Base-by-base conservation (phyloP, 1,140 invertebrate species). In the Brachionus paranguensis region DNA sequence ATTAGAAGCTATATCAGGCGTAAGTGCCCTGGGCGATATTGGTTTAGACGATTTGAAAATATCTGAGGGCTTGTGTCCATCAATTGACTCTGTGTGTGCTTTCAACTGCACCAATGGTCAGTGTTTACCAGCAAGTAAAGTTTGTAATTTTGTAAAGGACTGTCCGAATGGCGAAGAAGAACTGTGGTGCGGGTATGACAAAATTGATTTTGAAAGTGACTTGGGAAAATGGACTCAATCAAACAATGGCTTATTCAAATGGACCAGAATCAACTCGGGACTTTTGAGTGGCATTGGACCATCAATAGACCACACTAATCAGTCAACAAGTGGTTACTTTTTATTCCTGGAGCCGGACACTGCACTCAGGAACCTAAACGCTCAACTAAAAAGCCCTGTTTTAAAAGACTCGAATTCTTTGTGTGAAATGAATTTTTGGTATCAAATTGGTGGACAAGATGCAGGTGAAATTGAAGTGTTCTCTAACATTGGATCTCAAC, bases 101-200 rank as follows among this genome's bases (percentile, higher is more conserved):
- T 68, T 43, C 33, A 60, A 81, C 12, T 84, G 83, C 55, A 83
- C 17, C 24, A 68, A 68, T 29, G 20, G 27, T 45, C n/a, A 60
- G 53, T 87, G 87, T 85, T 70, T 88, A 10, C 45, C 85, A n/a
- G 12, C 45, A 10, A 72, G 74, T 11, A 78, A 87, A 81, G 85
- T 87, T 1, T 89, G 88, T 86, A 86, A 89, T 84, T 89, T 89
- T 79, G 79, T 85, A 14, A 53, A 84, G 12, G 86, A 87, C 72
- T 89, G 88, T 83, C 78, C 83, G 29, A 86, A 88, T 86, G 86
- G 86, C 29, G 87, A 86, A 29, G 88, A 89, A 85, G 88, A 89
- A 84, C 45, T 50, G 0, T 83, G 84, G 37, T 89, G 87, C 85
- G 87, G 78, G 24, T 64, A 81, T 47, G 37, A 81, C 12, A 64